These are phyloP conservation scores for Triplophysa siluroides DNA, from an alignment of 2,113 vertebrate species.

Conservation along the genomic window DNA sequence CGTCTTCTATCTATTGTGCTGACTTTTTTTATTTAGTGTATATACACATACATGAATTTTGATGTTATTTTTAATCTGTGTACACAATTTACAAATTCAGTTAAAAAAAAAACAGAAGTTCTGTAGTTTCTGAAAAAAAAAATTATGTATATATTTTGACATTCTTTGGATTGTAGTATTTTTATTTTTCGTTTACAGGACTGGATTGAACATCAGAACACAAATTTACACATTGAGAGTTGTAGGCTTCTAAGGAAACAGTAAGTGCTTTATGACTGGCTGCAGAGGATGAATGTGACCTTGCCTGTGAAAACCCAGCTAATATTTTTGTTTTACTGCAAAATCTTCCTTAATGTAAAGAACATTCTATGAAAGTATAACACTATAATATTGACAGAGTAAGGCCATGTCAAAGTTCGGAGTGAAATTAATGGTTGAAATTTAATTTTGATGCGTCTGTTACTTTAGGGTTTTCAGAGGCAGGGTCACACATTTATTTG, in stretches of 20 bases:
- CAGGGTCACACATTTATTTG: background rate
- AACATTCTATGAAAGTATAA: no score
- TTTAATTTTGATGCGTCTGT: no score
- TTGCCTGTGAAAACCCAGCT: no score
- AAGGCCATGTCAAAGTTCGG: no score
- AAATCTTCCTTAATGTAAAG: no score
- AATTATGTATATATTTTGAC: background rate
- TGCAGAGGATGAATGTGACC: background rate
- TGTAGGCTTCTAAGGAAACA: slow-evolving; percentile 81
- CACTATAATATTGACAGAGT: no score
- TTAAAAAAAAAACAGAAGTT: no score
- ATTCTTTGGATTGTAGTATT: background rate
- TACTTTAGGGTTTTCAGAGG: no score
- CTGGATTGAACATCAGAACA: slow-evolving; percentile 92
- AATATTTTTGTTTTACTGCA: no score
- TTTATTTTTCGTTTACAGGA: slow-evolving; percentile 73
- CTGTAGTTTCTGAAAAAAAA: background rate
- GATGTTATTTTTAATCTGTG: background rate
- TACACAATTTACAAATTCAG: background rate
- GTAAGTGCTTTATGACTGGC: slow-evolving; percentile 71
- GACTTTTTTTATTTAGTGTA: no score
- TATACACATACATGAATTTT: background rate
- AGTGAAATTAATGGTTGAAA: no score
- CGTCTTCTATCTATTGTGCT: background rate
- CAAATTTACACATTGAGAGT: slow-evolving; percentile 80